Conservation (phyloP, 2,113 vertebrate genomes). For the Pseudonaja textilis region DNA sequence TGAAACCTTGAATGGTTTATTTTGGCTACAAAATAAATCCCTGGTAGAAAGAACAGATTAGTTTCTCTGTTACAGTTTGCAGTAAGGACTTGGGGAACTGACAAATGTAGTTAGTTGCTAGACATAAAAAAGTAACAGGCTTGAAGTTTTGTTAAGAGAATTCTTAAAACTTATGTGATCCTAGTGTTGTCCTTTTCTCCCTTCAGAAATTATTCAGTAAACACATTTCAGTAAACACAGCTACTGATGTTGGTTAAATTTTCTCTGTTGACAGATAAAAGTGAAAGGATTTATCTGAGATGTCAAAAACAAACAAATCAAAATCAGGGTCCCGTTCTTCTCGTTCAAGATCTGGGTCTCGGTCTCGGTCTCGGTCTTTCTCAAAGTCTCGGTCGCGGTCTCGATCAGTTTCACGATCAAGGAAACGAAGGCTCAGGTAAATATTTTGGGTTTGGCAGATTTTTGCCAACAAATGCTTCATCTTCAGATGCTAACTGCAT, state of each 20-base stretch:
- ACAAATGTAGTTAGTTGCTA: neutral
- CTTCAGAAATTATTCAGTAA: neutral
- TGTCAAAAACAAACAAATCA: constrained; percentile 92
- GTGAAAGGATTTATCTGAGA: constrained; percentile 70
- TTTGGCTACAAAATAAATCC: constrained; percentile 45
- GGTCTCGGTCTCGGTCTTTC: constrained; percentile 87
- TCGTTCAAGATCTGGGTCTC: constrained; percentile 83
- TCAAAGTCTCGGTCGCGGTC: constrained; percentile 87
- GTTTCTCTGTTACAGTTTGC: neutral
- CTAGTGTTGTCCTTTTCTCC: neutral
- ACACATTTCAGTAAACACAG: neutral
- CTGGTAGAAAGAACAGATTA: neutral
- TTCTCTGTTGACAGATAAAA: constrained; percentile 48
- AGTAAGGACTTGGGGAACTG: neutral
- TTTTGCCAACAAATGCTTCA: neutral
- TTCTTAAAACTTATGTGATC: neutral
- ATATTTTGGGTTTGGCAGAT: neutral
- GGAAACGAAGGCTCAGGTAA: constrained; percentile 92
- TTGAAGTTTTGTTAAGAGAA: accelerated
- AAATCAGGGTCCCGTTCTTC: constrained; percentile 88
- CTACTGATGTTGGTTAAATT: neutral
- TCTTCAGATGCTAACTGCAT: constrained; percentile 32
- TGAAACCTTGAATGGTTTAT: constrained; percentile 30
- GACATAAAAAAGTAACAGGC: neutral
- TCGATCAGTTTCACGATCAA: constrained; percentile 87